Evolutionary conservation across 2,113 vertebrate species (phyloP), one percentile per base, ranked within the genome.

Genomic region (Pteropus alecto): DNA sequence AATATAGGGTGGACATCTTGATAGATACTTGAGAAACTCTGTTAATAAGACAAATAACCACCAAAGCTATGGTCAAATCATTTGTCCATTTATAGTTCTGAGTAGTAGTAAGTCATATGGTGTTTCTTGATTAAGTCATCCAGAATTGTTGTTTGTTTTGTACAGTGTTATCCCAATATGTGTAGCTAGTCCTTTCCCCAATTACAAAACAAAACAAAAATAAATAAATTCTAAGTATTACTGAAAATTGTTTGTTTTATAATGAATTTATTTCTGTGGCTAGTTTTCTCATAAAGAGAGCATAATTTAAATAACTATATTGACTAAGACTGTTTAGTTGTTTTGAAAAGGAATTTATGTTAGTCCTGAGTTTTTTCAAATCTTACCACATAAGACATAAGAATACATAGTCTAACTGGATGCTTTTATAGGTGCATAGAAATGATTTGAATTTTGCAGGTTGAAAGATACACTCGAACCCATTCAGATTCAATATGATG

Each of bases 401-500:
- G 65, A 88, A 56, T 74, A 93, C 77, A 11, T 90, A 96, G 71
- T 93, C 43, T 30, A 33, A 22, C 22, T 74, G 4, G 15, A 67
- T 91, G 46, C 74, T 96, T 94, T 95, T 60, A 41, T 95, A 79
- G 90, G 51, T 61, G 18, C 30, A 86, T 82, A 93, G 67, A 94
- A 94, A 11, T 94, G 87, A 61, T 0, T 78, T 10, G 43, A 94
- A 82, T 91, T 93, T 73, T 90, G 18, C 19, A 61, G 26, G 79
- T 56, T 92, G 78, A 71, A 96, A 97, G 65, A 98, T 94, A 96
- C 60, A 96, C 56, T 70, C 96, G 84, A 93, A 35, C 41, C 79
- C 28, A 0, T 94, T 98, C 90, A 91, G 65, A 93, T 93, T 96
- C 51, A n/a, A 87, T 97, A 70, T 77, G 35, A 38, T 67, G 30